Evolutionary conservation across 2,888 invertebrate species (phyloP).

Genomic region (Troilus luridus): DNA sequence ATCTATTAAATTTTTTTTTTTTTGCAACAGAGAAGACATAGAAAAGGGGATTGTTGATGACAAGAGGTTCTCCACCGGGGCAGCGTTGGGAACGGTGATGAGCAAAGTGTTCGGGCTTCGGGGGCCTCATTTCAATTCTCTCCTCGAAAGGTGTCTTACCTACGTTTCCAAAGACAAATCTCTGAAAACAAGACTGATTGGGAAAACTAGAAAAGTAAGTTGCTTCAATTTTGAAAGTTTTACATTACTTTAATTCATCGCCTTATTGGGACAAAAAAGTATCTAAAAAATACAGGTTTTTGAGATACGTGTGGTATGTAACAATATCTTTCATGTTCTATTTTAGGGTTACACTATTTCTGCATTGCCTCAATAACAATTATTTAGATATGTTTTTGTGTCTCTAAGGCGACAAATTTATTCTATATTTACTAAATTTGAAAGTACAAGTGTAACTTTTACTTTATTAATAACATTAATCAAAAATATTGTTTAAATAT

Average conservation of each 20-base stretch:
- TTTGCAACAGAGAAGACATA: conserved; percentile 73
- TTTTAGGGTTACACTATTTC: no score
- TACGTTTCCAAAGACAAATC: conserved; percentile 90
- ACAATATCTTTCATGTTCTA: no score
- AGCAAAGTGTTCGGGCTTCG: conserved; percentile 82
- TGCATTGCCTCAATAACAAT: no score
- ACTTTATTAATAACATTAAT: no score
- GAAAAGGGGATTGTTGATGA: conserved; percentile 76
- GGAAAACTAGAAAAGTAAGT: conserved; percentile 77
- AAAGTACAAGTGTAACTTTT: no score
- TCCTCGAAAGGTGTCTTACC: conserved; percentile 83
- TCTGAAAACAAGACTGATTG: conserved; percentile 78
- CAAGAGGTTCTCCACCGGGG: conserved; percentile 79
- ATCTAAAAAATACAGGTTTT: no score
- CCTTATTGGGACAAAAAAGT: no score
- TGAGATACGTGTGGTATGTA: no score
- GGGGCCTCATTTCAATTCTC: conserved; percentile 72
- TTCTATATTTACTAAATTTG: no score
- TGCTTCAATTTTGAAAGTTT: not conserved
- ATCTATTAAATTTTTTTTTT: conserved; percentile 55
- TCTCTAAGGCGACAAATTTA: no score
- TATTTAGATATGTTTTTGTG: no score
- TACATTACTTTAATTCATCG: not conserved
- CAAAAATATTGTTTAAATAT: no score
- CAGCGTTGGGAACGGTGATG: conserved; percentile 85